These are phyloP conservation scores for Nasonia giraulti DNA, from an alignment of 1,140 invertebrate genomes.

Conservation along the genomic window DNA sequence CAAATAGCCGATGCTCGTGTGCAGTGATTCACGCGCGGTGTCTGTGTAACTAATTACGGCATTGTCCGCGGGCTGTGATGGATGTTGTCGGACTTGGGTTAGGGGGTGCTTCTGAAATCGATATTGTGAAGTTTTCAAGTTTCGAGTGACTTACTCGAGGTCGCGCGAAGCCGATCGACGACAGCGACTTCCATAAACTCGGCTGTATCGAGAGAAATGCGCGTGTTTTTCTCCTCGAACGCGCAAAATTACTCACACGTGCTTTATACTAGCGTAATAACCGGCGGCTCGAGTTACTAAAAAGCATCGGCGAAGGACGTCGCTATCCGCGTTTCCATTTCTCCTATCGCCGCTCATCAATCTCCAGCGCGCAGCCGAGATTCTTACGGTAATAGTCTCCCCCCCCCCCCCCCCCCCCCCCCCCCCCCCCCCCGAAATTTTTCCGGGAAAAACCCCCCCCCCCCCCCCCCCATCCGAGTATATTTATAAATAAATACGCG, in stretches of 20 bases:
- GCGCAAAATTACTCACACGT: slow-evolving; percentile 1
- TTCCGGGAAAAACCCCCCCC: no score
- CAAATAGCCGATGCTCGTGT: no score
- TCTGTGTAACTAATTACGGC: not conserved
- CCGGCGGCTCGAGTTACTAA: slow-evolving; percentile 1
- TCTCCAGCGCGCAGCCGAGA: not conserved
- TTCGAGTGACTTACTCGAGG: no score
- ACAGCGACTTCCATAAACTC: no score
- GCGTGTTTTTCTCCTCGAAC: not conserved
- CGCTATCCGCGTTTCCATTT: not conserved
- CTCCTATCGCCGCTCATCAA: not conserved
- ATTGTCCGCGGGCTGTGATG: not conserved
- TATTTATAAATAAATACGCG: slow-evolving; percentile 11
- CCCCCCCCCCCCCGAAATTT: no score
- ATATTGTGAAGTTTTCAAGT: no score
- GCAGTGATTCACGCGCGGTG: not conserved
- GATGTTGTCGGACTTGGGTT: not conserved
- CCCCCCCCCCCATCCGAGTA: not conserved
- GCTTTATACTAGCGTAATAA: not conserved
- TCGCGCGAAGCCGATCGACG: no score
- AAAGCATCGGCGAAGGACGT: not conserved
- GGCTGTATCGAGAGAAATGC: not conserved
- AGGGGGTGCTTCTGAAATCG: no score
- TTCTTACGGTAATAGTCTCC: not conserved
- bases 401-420: no score